Conservation (phyloP, 1,140 invertebrate species). For the Orchesella cincta region DNA sequence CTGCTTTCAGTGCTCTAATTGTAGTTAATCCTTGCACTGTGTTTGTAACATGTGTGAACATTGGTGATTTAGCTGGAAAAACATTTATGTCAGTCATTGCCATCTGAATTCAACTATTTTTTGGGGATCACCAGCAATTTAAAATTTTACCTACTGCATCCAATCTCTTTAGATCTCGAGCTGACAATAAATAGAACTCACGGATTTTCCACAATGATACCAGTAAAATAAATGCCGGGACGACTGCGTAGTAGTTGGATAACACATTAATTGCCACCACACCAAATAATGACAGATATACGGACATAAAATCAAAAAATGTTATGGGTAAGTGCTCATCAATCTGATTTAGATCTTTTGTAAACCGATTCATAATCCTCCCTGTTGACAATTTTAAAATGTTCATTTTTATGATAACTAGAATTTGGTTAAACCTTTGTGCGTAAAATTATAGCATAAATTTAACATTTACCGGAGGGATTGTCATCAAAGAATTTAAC, state of each 20-base stretch:
- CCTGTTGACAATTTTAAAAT: conserved; percentile 59
- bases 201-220: conserved; percentile 61
- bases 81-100: background rate
- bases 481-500: conserved; percentile 31
- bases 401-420: background rate
- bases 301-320: conserved; percentile 57
- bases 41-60: conserved; percentile 61
- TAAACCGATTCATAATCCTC: conserved; percentile 54
- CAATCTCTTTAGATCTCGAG: conserved; percentile 63
- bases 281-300: conserved; percentile 55
- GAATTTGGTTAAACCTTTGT: background rate
- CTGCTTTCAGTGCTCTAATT: conserved; percentile 58
- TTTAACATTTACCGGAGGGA: conserved; percentile 24
- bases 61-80: conserved; percentile 59
- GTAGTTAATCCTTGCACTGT: conserved; percentile 60
- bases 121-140: background rate
- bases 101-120: conserved; percentile 29
- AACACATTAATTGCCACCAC: conserved; percentile 61
- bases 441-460: background rate
- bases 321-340: conserved; percentile 63
- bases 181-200: conserved; percentile 64
- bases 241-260: conserved; percentile 63
- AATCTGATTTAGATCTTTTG: conserved; percentile 57
- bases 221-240: conserved; percentile 61
- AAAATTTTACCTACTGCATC: conserved; percentile 52